Base-by-base conservation (phyloP, 2,888 invertebrate genomes). In the Lasioglossum vierecki region DNA sequence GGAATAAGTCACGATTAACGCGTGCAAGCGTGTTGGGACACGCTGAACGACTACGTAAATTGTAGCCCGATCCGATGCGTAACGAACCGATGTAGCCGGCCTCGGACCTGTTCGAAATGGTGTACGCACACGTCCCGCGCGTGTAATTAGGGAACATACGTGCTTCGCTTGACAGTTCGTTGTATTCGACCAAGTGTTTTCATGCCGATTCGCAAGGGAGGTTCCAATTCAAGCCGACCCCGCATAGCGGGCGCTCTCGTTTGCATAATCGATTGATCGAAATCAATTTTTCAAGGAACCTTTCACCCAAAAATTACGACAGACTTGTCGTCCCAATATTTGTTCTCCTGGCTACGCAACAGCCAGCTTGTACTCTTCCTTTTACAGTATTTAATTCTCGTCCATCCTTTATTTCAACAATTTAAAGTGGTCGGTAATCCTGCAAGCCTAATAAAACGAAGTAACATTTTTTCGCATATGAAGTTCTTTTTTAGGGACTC, bases 1-100 rank as follows among this genome's bases (percentile, higher is more conserved):
- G 79, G 68, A 85, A 74, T 72, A 81, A 85, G 85, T 72, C 76
- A n/a, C 75, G 77, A 80, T 85, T 84, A 85, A 85, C 81, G 68
- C 72, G 71, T 60, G 44, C n/a, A 76, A 53, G 72, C 75, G 80
- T 87, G 86, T 79, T 77, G 87, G 91, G 89, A 89, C 89, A 86
- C 88, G 87, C 86, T 84, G 86, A 88, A 89, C 86, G 88, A 89
- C 87, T 88, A 86, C 90, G 89, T 91, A 91, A 91, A 91, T 88
- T 90, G 91, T 88, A 88, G 89, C 88, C 84, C 88, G 89, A 86
- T 77, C 79, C 89, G 88, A 88, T 89, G 87, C 88, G 90, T 88
- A 89, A 87, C 85, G 87, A 90, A 88, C 81, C 84, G 88, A 80
- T 83, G 80, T 87, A 82, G 85, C 73, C 70, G n/a, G 84, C 60